A percentile compares a stretch with the other conserved stretches of the same genome.
Conservation (phyloP, 1,140 invertebrate species). For the Microvelia longipes region DNA sequence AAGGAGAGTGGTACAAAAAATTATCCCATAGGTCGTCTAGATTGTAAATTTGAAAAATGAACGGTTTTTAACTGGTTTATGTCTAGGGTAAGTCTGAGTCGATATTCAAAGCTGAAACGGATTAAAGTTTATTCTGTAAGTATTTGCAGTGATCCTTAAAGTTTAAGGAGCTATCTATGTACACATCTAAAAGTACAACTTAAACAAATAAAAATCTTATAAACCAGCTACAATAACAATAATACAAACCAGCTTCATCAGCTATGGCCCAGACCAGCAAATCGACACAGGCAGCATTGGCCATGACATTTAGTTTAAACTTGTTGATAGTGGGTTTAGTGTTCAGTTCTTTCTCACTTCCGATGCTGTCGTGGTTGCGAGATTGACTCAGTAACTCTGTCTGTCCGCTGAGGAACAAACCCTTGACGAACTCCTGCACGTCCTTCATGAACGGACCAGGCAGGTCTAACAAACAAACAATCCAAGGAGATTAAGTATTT, state of each 20-base stretch:
- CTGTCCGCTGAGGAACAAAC: constrained; percentile 78
- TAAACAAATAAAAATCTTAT: too few species aligned
- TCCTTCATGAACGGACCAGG: constrained; percentile 81
- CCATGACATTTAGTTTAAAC: constrained; percentile 90
- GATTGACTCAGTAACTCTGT: constrained; percentile 81
- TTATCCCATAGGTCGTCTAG: too few species aligned
- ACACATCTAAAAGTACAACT: too few species aligned
- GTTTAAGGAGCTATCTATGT: too few species aligned
- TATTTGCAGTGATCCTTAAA: too few species aligned
- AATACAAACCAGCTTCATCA: constrained; percentile 72
- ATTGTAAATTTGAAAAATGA: too few species aligned
- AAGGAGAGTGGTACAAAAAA: too few species aligned
- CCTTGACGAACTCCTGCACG: constrained; percentile 79
- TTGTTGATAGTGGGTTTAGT: constrained; percentile 67
- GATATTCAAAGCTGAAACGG: too few species aligned
- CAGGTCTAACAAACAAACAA: constrained; percentile 43
- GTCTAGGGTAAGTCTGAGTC: too few species aligned
- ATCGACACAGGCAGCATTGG: constrained; percentile 93
- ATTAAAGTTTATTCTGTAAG: too few species aligned
- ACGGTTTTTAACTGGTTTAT: too few species aligned
- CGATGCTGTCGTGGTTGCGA: constrained; percentile 59
- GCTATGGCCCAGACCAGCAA: constrained; percentile 92
- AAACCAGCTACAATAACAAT: too few species aligned
- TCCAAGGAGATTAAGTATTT: neutral
- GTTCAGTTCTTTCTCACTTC: constrained; percentile 62